Percentiles rank a stretch among this genome's conserved stretches.
Evolutionary conservation across 2,113 vertebrate species (phyloP).

Genomic region (Halcyon malimbica): DNA sequence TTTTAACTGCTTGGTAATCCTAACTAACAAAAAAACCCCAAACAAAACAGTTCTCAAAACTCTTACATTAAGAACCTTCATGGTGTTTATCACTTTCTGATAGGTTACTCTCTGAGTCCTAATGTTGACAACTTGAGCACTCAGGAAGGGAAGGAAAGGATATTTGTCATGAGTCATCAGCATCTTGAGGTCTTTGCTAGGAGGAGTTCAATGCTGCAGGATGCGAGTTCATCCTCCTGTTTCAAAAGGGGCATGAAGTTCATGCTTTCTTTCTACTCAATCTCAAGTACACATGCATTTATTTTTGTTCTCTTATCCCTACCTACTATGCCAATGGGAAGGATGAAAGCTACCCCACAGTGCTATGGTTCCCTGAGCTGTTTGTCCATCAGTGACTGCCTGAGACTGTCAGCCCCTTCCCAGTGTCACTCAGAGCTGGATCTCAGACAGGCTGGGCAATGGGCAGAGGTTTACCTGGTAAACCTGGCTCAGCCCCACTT

Average conservation of each 20-base stretch:
- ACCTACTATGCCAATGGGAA: background rate
- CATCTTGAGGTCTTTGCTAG: background rate
- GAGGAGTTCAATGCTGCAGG: background rate
- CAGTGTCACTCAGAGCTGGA: fast-evolving
- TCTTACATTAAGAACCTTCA: background rate
- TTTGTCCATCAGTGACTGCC: fast-evolving
- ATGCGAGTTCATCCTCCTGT: background rate
- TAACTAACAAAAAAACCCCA: background rate
- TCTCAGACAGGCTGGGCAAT: background rate
- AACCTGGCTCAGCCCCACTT: background rate
- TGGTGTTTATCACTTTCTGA: background rate
- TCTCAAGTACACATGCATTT: background rate
- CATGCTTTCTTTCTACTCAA: background rate
- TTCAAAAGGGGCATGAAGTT: background rate
- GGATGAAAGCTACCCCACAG: background rate
- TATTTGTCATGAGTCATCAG: background rate
- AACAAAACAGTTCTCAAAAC: background rate
- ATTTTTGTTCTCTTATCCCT: background rate
- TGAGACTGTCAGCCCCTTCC: background rate
- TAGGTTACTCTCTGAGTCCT: background rate
- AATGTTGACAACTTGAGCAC: background rate
- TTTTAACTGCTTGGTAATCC: background rate
- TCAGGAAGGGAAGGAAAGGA: background rate
- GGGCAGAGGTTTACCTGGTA: background rate
- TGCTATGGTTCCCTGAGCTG: too few species aligned